Evolutionary conservation across 2,113 vertebrate genomes (phyloP).

Genomic region (Cyprinodon variegatus): DNA sequence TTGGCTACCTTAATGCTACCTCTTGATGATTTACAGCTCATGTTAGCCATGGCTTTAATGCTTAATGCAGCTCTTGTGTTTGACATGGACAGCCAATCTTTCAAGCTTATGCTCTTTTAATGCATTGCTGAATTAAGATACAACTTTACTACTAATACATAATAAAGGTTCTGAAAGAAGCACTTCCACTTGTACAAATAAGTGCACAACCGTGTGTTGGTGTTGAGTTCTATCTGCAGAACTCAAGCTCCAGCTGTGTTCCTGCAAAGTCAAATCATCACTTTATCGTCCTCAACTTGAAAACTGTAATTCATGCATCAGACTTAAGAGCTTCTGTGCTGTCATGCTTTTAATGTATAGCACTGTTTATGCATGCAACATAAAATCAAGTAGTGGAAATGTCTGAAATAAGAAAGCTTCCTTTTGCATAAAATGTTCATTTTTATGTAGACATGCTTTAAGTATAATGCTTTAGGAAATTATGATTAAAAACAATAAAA

Average conservation of each 20-base stretch:
- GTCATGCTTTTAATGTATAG: constrained; percentile 34
- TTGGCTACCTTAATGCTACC: constrained; percentile 40
- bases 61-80: constrained; percentile 42
- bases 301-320: constrained; percentile 27
- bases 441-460: constrained; percentile 41
- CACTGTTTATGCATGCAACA: constrained; percentile 3
- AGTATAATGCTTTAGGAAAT: constrained; percentile 35
- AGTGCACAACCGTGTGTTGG: not conserved
- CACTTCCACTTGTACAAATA: constrained; percentile 17
- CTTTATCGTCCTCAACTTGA: constrained; percentile 19
- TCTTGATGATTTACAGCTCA: constrained; percentile 55
- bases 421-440: not conserved
- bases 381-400: constrained; percentile 5
- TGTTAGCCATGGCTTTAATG: constrained; percentile 42
- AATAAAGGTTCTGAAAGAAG: constrained; percentile 31
- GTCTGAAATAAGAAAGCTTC: constrained; percentile 45
- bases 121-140: constrained; percentile 55
- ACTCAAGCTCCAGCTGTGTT: constrained; percentile 15
- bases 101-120: constrained; percentile 43
- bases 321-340: constrained; percentile 7
- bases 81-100: constrained; percentile 46
- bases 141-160: constrained; percentile 13
- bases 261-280: constrained; percentile 17
- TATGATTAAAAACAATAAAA: constrained; percentile 21
- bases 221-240: constrained; percentile 18